These are phyloP conservation scores for Dryoscopus gambensis DNA, from an alignment of 2,113 vertebrate species.

Conservation along the genomic window DNA sequence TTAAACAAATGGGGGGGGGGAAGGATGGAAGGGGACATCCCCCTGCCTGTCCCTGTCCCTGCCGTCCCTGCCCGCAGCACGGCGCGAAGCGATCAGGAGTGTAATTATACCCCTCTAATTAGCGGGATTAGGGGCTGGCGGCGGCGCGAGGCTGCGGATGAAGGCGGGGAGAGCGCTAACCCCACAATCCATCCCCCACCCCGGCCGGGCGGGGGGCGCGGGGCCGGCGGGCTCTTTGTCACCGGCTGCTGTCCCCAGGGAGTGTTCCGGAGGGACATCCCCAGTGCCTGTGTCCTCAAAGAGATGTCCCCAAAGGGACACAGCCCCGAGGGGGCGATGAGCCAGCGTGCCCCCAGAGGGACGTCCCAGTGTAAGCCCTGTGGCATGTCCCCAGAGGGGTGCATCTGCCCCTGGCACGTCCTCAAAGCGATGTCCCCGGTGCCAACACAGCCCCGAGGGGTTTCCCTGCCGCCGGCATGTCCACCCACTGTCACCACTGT, in stretches of 20 bases:
- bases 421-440: background rate
- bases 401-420: background rate
- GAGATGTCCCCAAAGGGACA: background rate
- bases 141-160: background rate
- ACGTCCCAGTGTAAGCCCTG: background rate
- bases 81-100: background rate
- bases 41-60: background rate
- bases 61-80: background rate
- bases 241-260: background rate
- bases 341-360: background rate
- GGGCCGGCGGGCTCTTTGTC: background rate
- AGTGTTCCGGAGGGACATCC: background rate
- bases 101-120: slow-evolving; percentile 66
- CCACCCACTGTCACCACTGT: background rate
- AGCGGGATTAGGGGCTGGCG: slow-evolving; percentile 44
- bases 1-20: slow-evolving; percentile 11
- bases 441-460: background rate
- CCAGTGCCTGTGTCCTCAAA: background rate
- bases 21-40: background rate
- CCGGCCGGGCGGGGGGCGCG: background rate
- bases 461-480: background rate
- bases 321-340: background rate
- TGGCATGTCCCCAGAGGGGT: background rate
- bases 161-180: background rate
- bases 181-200: background rate